phyloP scores from a whole-genome alignment of 2,888 invertebrate genomes.

The Rhagonycha fulva region DNA sequence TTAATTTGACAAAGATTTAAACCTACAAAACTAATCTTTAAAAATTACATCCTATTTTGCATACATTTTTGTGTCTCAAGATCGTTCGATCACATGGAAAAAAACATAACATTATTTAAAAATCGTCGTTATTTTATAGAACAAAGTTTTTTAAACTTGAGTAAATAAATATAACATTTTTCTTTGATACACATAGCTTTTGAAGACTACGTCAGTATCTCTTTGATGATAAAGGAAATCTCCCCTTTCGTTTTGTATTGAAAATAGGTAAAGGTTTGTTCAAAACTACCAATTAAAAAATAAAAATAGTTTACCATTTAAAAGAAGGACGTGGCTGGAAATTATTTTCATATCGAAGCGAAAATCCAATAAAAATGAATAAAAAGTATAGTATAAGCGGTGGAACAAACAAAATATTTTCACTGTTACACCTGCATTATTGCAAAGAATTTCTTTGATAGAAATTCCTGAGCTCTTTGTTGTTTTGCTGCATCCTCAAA shows the following conservation, averaged over 20 bases:
- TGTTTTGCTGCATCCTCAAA: background rate
- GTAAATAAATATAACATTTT: background rate
- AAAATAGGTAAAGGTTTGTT: background rate
- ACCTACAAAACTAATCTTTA: background rate
- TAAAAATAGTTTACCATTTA: background rate
- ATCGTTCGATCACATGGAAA: background rate
- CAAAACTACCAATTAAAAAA: background rate
- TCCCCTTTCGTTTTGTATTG: background rate
- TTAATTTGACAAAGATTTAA: conserved; percentile 6
- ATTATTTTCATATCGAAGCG: background rate
- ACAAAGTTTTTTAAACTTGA: background rate
- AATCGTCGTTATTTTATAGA: background rate
- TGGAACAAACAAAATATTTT: background rate
- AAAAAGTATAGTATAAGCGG: background rate
- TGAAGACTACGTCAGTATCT: background rate
- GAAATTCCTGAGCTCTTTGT: background rate
- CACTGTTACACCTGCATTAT: background rate
- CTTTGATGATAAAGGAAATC: background rate
- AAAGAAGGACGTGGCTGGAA: background rate
- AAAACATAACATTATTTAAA: background rate
- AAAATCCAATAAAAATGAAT: background rate
- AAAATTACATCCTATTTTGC: background rate
- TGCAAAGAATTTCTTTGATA: background rate
- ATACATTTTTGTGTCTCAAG: background rate
- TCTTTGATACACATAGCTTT: background rate